Evolutionary conservation across 2,888 invertebrate species (phyloP), one percentile per base, ranked within the genome.

Genomic region (Ochropacha duplaris): DNA sequence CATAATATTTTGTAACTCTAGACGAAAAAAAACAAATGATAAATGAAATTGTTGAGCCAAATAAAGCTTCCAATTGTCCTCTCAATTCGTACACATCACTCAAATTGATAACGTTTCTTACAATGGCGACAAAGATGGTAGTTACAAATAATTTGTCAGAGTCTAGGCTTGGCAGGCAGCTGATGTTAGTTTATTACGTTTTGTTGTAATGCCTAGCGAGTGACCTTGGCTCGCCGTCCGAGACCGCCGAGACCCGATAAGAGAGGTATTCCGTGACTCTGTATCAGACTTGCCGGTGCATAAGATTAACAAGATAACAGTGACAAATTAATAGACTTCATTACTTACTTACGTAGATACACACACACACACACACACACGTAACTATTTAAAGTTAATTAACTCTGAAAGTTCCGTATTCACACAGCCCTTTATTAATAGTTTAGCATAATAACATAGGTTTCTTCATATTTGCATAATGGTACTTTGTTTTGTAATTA

Each of bases 241-340:
- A 69, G 68, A 66, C 56, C 74, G 71, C 69, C 64, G 64, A 69
- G 68, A 66, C 56, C 74, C 67, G 87, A 87, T 88, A 87, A 87
- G 74, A 78, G 61, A 70, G 72, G 75, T 67, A 76, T 83, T 77
- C 74, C 76, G 59, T 63, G 59, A 64, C 72, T 70, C 62, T 71
- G 65, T 76, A 76, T 73, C 71, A 71, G 62, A 69, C 71, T 69
- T 70, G 71, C 64, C 76, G 74, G 79, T 86, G 84, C 84, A 87
- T 82, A 76, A 80, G 78, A 84, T 83, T 78, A 81, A 74, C 69
- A 65, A 75, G 83, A 86, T 86, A 83, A 81, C 66, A 65, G 65
- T 71, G 68, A 72, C 69, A 66, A 64, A 69, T 65, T 78, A 76
- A 81, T 79, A 76, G 66, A 36, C 60, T 65, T 63, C 59, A 65